Evolutionary conservation across 2,888 invertebrate species (phyloP).

Genomic region (Allygus modestus): DNA sequence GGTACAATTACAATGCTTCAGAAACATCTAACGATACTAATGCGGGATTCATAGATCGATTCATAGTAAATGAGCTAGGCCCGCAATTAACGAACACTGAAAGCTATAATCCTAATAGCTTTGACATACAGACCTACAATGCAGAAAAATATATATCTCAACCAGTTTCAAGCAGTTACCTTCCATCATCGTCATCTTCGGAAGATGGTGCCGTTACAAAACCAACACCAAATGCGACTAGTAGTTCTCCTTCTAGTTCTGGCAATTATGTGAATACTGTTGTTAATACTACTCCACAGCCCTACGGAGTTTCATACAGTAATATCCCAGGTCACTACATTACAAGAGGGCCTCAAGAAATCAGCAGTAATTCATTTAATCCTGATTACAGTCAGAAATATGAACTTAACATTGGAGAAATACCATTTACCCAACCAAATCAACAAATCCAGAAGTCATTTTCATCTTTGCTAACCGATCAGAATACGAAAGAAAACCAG

Average conservation of each 20-base stretch:
- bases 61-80: not conserved
- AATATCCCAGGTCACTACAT: conserved; percentile 1
- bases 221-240: not conserved
- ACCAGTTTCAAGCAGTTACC: not conserved
- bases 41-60: not conserved
- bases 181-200: not conserved
- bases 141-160: not conserved
- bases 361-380: not conserved
- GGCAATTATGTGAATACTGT: not conserved
- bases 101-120: not conserved
- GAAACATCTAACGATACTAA: not conserved
- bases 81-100: not conserved
- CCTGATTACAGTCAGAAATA: not conserved
- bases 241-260: not conserved
- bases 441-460: too few species aligned
- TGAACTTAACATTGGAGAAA: not conserved
- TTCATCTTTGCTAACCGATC: too few species aligned
- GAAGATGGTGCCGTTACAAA: not conserved
- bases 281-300: not conserved
- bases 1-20: not conserved
- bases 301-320: not conserved
- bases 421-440: not conserved
- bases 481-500: too few species aligned
- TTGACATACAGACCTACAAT: not conserved
- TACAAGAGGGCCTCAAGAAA: not conserved